Evolutionary conservation across 2,888 invertebrate species (phyloP).

Genomic region (Hirudinaria manillensis): DNA sequence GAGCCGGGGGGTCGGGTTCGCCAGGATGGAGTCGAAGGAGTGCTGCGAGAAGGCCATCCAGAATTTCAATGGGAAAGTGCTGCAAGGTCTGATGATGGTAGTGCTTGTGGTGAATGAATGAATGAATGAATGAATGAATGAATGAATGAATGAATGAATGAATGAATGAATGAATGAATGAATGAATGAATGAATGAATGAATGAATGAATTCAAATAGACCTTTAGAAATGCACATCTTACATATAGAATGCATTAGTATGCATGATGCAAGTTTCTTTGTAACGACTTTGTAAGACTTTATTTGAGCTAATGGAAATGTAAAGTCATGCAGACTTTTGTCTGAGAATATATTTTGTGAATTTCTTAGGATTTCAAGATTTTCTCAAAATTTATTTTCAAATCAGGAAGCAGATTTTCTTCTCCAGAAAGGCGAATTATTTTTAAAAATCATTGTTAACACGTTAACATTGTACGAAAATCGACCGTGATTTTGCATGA

Average conservation of each 20-base stretch:
- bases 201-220: neutral
- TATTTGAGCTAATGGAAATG: no score
- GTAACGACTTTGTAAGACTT: no score
- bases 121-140: neutral
- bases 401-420: neutral
- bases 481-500: no score
- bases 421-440: slow-evolving; percentile 15
- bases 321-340: no score
- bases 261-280: no score
- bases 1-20: slow-evolving; percentile 73
- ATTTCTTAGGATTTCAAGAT: no score
- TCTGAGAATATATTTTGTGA: no score
- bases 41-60: slow-evolving; percentile 92
- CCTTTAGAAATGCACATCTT: no score
- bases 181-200: neutral
- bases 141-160: neutral
- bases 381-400: no score
- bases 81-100: slow-evolving; percentile 58
- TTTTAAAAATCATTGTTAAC: neutral
- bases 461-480: no score
- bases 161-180: neutral
- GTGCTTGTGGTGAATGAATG: neutral
- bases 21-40: slow-evolving; percentile 88
- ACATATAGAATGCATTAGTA: no score
- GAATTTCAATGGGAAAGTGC: slow-evolving; percentile 81